Evolutionary conservation across 2,888 invertebrate genomes (phyloP).

Genomic region (Pristionchus mayeri): DNA sequence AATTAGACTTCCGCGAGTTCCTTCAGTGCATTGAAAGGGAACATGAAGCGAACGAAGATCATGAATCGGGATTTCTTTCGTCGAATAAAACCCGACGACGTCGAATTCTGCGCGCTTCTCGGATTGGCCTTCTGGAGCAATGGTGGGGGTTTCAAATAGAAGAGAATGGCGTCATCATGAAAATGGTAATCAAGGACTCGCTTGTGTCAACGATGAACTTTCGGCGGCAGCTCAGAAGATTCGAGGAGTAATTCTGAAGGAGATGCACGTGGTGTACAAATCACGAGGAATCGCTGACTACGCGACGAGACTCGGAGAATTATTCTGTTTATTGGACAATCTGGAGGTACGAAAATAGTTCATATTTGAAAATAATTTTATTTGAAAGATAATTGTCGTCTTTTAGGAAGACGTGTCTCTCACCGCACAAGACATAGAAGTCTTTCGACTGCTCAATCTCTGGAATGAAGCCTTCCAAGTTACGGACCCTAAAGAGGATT

Average conservation of each 20-base stretch:
- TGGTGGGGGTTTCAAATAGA: too few relatives aligned
- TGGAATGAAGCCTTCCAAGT: background rate
- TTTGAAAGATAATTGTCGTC: too few relatives aligned
- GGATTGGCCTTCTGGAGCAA: slow-evolving; percentile 20
- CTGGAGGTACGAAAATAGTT: background rate
- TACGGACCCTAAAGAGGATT: background rate
- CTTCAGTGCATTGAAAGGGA: background rate
- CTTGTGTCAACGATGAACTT: background rate
- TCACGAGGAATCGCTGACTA: background rate
- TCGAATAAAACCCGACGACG: background rate
- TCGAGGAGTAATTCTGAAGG: background rate
- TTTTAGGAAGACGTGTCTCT: background rate
- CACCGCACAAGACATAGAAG: background rate
- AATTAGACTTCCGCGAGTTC: background rate
- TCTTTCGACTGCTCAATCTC: background rate
- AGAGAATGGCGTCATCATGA: too few relatives aligned
- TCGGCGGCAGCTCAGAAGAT: background rate
- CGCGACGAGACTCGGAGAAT: slow-evolving; percentile 4
- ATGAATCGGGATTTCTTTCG: slow-evolving; percentile 15
- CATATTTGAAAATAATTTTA: background rate
- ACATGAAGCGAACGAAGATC: background rate
- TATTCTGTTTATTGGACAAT: background rate
- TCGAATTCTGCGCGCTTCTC: background rate
- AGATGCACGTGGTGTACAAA: background rate
- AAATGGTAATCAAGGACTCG: too few relatives aligned